Evolutionary conservation across 53 echinoderm and acorn worm genomes (phyloP).

Genomic region (Holothuria leucospilota): DNA sequence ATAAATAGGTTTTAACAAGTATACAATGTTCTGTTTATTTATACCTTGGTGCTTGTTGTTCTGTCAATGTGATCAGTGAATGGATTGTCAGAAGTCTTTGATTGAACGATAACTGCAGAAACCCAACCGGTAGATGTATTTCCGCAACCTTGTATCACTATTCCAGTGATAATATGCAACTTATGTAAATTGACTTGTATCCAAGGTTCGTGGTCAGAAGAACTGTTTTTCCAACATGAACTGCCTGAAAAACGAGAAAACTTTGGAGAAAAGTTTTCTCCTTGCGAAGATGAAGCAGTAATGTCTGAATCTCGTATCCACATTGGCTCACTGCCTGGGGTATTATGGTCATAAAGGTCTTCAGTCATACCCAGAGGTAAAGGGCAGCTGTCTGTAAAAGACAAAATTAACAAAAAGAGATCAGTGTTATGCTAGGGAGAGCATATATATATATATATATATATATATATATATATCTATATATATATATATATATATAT

Average conservation of each 20-base stretch:
- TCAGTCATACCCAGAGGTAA: slow-evolving; percentile 9
- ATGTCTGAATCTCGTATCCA: slow-evolving; percentile 2
- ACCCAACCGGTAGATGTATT: neutral
- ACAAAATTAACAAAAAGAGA: neutral
- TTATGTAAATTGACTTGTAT: slow-evolving; percentile 15
- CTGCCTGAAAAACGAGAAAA: neutral
- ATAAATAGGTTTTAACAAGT: too few relatives aligned
- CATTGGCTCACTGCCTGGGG: neutral
- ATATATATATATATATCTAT: too few relatives aligned
- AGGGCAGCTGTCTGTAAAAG: neutral
- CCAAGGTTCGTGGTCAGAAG: neutral
- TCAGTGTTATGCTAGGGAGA: too few relatives aligned
- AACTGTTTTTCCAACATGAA: slow-evolving; percentile 20
- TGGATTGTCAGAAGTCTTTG: neutral
- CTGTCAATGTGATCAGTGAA: neutral
- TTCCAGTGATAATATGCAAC: neutral
- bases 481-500: too few relatives aligned
- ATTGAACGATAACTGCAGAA: neutral
- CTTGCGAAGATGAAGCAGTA: neutral
- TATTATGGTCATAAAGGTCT: neutral
- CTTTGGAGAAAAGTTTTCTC: neutral
- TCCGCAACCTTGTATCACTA: slow-evolving; percentile 19
- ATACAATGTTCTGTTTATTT: too few relatives aligned
- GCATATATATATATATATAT: too few relatives aligned
- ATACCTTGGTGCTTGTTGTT: neutral